Conservation (phyloP, 2,797 vertebrate genomes). For the Chelon auratus region DNA sequence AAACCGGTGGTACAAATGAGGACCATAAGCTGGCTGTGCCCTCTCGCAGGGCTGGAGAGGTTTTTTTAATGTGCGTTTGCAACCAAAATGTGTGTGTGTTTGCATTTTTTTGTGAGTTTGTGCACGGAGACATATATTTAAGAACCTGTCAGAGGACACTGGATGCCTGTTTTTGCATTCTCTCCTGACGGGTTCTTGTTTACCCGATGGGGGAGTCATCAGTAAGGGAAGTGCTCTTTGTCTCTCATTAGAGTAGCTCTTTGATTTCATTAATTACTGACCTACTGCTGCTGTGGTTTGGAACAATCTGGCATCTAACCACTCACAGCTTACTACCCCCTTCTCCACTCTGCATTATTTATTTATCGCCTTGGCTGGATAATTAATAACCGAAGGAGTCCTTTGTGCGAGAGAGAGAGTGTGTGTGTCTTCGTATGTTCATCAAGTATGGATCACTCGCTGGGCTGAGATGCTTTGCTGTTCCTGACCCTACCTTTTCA, state of each 20-base stretch:
- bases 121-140: background rate
- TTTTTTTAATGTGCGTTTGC: conserved; percentile 25
- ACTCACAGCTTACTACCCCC: conserved; percentile 39
- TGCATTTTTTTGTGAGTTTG: background rate
- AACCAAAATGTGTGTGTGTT: conserved; percentile 19
- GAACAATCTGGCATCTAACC: conserved; percentile 63
- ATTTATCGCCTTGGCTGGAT: conserved; percentile 63
- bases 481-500: conserved; percentile 5
- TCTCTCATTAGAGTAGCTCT: conserved; percentile 74
- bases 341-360: conserved; percentile 67
- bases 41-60: conserved; percentile 14
- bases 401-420: conserved; percentile 29
- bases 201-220: conserved; percentile 40
- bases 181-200: conserved; percentile 47
- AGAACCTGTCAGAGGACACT: background rate
- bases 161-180: conserved; percentile 26
- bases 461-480: background rate
- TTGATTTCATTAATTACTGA: conserved; percentile 80
- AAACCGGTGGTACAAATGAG: conserved; percentile 51
- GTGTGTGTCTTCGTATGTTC: conserved; percentile 11
- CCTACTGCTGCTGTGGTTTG: conserved; percentile 62
- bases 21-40: conserved; percentile 23
- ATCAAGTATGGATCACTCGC: conserved; percentile 20
- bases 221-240: conserved; percentile 53
- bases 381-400: conserved; percentile 68